Base-by-base conservation (phyloP, 2,888 invertebrate species). In the Xanthia togata region DNA sequence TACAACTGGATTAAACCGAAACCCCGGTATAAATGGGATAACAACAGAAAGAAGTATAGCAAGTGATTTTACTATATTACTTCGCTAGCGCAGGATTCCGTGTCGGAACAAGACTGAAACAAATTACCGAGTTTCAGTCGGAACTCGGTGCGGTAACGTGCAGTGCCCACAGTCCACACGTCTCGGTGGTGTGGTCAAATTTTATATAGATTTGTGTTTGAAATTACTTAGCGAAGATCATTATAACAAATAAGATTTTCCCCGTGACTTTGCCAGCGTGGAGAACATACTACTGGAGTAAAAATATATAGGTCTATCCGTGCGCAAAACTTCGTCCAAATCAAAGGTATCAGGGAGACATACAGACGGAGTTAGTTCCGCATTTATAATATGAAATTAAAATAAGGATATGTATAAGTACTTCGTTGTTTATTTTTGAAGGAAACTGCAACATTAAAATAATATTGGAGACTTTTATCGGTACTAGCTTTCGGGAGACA, bases 111-210 rank as follows among this genome's bases (percentile, higher is more conserved):
- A 70, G 83, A 77, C 83, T 83, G 57, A 38, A 82, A 82, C 86
- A 86, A 82, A 86, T 82, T 86, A 82, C 68, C 47, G 69, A 86
- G 78, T 86, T 82, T 62, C 64, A 44, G 26, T 6, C 35, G 55
- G 41, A 82, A 86, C 86, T 82, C 60, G 2, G 60, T 72, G 86
- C 6, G 78, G 83, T 70, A 57, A 67, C 57, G 12, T 78, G 64
- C n/a, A 65, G 26, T 50, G 47, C 64, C 76, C 80, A 65, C 71
- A 70, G 35, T 57, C 57, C 62, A 47, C 74, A 84, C 63, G 50
- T 55, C 59, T 80, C 63, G 55, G 31, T 53, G n/a, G 41, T 70
- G 67, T 41, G 70, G 62, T 63, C n/a, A 47, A 59, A 81, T 81
- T 73, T 70, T 44, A 70, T 82, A 82, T 53, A 53, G 62, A 64